A percentile compares a stretch with the other conserved stretches of the same genome.
These are phyloP conservation scores for Paracanthobrama guichenoti DNA, from an alignment of 2,113 vertebrate species.

Conservation along the genomic window DNA sequence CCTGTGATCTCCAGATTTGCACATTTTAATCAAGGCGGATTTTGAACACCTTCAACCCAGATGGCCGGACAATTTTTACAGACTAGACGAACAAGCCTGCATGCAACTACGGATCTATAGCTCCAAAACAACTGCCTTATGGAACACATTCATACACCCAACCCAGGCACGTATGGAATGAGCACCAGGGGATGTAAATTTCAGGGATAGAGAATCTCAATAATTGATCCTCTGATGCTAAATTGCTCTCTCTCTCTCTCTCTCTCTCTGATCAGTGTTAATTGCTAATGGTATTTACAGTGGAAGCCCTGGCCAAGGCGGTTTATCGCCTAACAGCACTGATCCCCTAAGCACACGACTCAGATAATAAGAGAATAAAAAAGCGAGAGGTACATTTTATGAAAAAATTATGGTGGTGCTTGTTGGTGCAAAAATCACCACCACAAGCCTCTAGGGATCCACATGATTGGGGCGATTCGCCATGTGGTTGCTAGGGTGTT, in stretches of 20 bases:
- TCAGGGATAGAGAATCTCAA: conserved; percentile 67
- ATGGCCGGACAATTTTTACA: conserved; percentile 67
- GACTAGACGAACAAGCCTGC: neutral
- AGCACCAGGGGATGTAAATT: conserved; percentile 62
- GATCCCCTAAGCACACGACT: conserved; percentile 50
- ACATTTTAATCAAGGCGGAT: conserved; percentile 75
- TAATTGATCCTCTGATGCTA: conserved; percentile 69
- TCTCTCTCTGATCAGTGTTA: conserved; percentile 54
- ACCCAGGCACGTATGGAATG: conserved; percentile 20
- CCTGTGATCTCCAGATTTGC: conserved; percentile 53
- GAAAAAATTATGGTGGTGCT: neutral
- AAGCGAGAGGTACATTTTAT: neutral
- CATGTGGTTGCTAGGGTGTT: no score
- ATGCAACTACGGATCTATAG: conserved; percentile 2
- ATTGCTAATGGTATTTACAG: conserved; percentile 57
- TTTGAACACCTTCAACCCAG: conserved; percentile 73
- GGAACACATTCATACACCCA: conserved; percentile 6
- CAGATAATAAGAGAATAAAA: conserved; percentile 1
- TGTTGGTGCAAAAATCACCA: neutral
- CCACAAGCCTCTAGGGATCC: neutral
- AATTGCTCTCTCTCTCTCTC: conserved; percentile 35
- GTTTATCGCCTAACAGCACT: conserved; percentile 47
- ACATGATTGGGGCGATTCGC: no score
- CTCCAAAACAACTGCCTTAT: conserved; percentile 19
- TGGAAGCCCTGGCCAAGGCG: conserved; percentile 44